Evolutionary conservation across 1,140 invertebrate species (phyloP), one percentile per base, ranked within the genome.

Genomic region (Drosophila sp.): DNA sequence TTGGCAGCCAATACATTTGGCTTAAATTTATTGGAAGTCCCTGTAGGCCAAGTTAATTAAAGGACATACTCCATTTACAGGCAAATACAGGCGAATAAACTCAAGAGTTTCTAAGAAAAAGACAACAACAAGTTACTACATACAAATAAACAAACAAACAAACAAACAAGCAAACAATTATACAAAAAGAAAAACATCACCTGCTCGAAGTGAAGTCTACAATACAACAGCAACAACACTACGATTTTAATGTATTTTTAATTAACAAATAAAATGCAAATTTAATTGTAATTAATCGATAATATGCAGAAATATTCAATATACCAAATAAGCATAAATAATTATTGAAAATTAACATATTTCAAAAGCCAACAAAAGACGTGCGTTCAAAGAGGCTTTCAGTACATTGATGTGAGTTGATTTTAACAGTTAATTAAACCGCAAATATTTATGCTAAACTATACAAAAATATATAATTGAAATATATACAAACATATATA

Each of bases 391-490:
- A 64, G 67, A 71, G 69, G 69, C 69, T 72, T 72, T 72, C 69
- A 72, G 18, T 29, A 66, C 56, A 40, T 66, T 72, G 69, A 72
- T 72, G 69, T 72, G 62, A 72, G 62, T 72, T 72, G 43, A 71
- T 41, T 50, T 51, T 50, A 54, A 70, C 27, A 36, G 65, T 69
- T 69, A 62, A 61, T 43, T 61, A 69, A 66, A 59, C 25, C 50
- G 40, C 63, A 66, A 66, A 70, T 70, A 70, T 70, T 70, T 70
- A 70, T 70, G 67, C 63, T 59, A 72, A 57, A 66, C 18, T 72
- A 66, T 72, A 66, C 53, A 72, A 59, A 38, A 45, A 21, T 21
- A 21, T 21, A 21, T 21, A 21, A 21, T 21, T 21, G 4, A 21
- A 41, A 16, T 43, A 69, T 29, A 67, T 43, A 70, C 18, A 58